phyloP scores from a whole-genome alignment of 2,888 invertebrate genomes.

The Phortica okadai region DNA sequence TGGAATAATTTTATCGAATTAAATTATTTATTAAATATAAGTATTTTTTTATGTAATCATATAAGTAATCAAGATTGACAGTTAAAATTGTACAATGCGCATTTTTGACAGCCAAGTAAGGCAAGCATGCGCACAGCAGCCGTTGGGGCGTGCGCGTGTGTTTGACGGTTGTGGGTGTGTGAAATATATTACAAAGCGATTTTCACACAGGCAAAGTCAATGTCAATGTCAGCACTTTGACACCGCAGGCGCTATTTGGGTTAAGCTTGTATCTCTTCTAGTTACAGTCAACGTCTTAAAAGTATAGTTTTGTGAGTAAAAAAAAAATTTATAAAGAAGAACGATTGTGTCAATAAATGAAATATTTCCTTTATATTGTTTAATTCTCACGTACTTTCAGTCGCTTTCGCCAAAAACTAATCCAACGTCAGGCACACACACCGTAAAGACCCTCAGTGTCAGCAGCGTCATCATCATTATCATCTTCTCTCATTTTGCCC shows the following conservation, averaged over 20 bases:
- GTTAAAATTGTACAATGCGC: slow-evolving; percentile 8
- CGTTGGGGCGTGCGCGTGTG: background rate
- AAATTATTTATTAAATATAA: background rate
- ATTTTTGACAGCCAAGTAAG: background rate
- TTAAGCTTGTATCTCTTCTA: background rate
- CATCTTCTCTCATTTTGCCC: background rate
- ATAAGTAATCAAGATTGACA: slow-evolving; percentile 1
- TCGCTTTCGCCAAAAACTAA: background rate
- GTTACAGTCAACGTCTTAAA: background rate
- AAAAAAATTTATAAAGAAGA: no score
- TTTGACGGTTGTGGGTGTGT: background rate
- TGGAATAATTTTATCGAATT: background rate
- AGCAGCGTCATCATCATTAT: slow-evolving; percentile 9
- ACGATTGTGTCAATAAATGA: background rate
- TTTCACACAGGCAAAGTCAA: background rate
- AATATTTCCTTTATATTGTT: background rate
- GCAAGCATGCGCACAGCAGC: background rate
- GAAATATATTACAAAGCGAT: background rate
- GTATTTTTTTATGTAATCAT: slow-evolving; percentile 1
- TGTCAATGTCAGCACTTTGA: background rate
- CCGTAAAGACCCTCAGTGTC: background rate
- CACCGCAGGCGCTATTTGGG: background rate
- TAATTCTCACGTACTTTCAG: slow-evolving; percentile 24
- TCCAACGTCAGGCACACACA: background rate
- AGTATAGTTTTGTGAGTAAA: no score